Conservation (phyloP, 2,888 invertebrate genomes). For the Agapostemon virescens region DNA sequence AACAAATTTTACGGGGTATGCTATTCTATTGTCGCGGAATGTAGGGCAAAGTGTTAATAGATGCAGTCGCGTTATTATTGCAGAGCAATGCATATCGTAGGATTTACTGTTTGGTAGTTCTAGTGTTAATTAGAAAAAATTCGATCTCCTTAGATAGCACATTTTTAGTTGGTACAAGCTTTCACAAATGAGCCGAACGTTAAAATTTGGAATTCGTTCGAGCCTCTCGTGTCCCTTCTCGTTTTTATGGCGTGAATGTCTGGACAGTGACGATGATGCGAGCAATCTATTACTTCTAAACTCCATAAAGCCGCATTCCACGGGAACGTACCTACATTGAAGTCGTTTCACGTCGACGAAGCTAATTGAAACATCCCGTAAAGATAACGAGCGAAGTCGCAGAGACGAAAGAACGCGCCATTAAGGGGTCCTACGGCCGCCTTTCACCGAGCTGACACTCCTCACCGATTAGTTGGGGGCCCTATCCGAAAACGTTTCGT, state of each 20-base stretch:
- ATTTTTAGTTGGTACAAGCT: not conserved
- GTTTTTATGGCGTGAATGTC: not conserved
- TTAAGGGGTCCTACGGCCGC: slow-evolving; percentile 32
- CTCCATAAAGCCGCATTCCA: slow-evolving; percentile 28
- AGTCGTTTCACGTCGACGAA: slow-evolving; percentile 5
- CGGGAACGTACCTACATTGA: slow-evolving; percentile 41
- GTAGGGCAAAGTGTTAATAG: no score
- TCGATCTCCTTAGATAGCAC: not conserved
- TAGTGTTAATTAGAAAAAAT: not conserved
- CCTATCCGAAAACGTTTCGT: slow-evolving; percentile 28
- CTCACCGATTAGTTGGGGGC: slow-evolving; percentile 41
- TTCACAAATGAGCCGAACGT: not conserved
- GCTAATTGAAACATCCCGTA: slow-evolving; percentile 51
- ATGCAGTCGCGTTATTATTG: no score
- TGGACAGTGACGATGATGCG: not conserved
- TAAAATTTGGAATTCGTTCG: not conserved
- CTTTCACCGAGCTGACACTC: slow-evolving; percentile 38
- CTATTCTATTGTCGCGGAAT: no score
- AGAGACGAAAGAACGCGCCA: slow-evolving; percentile 34
- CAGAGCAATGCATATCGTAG: no score
- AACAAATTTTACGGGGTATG: no score
- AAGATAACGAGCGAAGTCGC: slow-evolving; percentile 40
- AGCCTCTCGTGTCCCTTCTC: not conserved
- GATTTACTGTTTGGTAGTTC: no score
- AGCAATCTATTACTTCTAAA: slow-evolving; percentile 5